Evolutionary conservation across 2,797 vertebrate species (phyloP).

Genomic region (Melanotaenia parkinsoni): DNA sequence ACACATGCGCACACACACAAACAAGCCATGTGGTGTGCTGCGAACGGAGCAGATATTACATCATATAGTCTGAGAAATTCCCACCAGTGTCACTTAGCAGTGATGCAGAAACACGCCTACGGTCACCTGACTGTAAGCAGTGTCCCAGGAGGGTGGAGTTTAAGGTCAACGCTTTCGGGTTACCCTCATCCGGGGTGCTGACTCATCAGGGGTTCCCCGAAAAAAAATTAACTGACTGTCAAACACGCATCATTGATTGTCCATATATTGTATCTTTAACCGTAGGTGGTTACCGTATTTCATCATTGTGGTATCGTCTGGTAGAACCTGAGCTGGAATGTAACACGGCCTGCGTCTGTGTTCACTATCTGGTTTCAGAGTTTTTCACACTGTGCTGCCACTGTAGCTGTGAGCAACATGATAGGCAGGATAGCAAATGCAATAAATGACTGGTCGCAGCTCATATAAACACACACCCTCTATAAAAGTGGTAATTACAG

Average conservation of each 20-base stretch:
- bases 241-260: background rate
- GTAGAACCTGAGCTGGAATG: constrained; percentile 46
- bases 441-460: constrained; percentile 52
- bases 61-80: constrained; percentile 62
- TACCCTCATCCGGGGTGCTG: constrained; percentile 52
- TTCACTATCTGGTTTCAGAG: constrained; percentile 43
- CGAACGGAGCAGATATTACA: constrained; percentile 38
- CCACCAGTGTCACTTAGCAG: constrained; percentile 33
- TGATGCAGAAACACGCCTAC: constrained; percentile 43
- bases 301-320: constrained; percentile 27
- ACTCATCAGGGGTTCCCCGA: constrained; percentile 59
- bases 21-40: background rate
- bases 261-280: background rate
- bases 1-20: background rate
- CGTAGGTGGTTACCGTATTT: constrained; percentile 24
- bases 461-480: constrained; percentile 65
- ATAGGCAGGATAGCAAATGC: constrained; percentile 48
- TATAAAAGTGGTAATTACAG: constrained; percentile 68
- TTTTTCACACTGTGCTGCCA: constrained; percentile 48
- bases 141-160: constrained; percentile 53
- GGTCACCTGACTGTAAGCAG: constrained; percentile 65
- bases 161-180: constrained; percentile 40
- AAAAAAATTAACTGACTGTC: background rate
- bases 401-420: constrained; percentile 50
- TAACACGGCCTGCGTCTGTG: constrained; percentile 35